Conservation (phyloP, 2,888 invertebrate species). For the Drosophila hamatofila region DNA sequence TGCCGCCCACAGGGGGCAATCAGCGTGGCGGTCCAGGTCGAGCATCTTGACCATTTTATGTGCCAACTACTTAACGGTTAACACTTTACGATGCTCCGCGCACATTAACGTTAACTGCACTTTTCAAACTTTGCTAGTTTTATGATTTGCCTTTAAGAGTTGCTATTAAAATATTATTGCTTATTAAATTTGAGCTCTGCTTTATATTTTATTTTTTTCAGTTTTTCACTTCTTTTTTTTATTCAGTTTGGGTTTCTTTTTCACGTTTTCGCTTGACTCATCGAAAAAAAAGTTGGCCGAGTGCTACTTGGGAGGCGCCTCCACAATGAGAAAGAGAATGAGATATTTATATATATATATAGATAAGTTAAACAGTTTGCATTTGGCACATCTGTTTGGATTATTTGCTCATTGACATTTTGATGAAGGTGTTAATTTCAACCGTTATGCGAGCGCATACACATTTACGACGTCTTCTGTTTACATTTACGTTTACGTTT, state of each 20-base stretch:
- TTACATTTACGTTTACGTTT: no score
- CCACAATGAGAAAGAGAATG: conserved; percentile 20
- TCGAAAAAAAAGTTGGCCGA: not conserved
- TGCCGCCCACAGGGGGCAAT: conserved; percentile 88
- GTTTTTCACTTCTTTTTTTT: not conserved
- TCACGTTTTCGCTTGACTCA: conserved; percentile 24
- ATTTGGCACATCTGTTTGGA: conserved; percentile 55
- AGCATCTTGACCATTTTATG: conserved; percentile 86
- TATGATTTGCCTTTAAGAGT: conserved; percentile 11
- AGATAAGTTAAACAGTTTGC: conserved; percentile 31
- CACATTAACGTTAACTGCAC: conserved; percentile 31
- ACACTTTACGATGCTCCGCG: conserved; percentile 33
- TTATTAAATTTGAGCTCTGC: conserved; percentile 26
- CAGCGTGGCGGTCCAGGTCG: conserved; percentile 88
- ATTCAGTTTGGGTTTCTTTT: conserved; percentile 3
- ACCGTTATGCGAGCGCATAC: conserved; percentile 49
- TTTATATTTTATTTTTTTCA: conserved; percentile 20
- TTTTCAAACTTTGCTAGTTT: conserved; percentile 24
- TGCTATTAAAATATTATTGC: conserved; percentile 23
- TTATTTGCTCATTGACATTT: conserved; percentile 78
- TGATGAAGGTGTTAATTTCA: conserved; percentile 69
- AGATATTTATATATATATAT: conserved; percentile 20
- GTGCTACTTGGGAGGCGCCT: conserved; percentile 36
- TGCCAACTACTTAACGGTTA: conserved; percentile 30
- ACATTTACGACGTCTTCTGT: conserved; percentile 43